Conservation (phyloP, 2,888 invertebrate species). For the Luperina testacea region DNA sequence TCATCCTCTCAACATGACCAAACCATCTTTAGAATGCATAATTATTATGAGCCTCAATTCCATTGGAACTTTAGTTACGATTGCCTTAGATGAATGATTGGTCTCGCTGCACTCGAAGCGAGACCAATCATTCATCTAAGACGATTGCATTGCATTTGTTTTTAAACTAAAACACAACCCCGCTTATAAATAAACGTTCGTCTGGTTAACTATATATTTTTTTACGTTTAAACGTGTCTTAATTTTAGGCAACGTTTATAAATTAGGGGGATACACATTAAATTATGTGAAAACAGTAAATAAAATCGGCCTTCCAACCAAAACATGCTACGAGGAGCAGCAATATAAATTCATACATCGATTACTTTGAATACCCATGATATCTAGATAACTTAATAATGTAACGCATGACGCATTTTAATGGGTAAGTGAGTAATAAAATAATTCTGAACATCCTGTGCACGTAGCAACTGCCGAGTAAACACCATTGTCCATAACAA, state of each 20-base stretch:
- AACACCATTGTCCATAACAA: not conserved
- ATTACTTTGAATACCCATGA: not conserved
- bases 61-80: too few relatives aligned
- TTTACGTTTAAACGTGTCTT: not conserved
- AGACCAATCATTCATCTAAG: too few relatives aligned
- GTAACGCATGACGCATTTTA: conserved; percentile 4
- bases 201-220: not conserved
- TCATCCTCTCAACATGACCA: not conserved
- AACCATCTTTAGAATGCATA: not conserved
- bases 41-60: too few relatives aligned
- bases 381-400: not conserved
- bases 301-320: not conserved
- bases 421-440: not conserved
- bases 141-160: not conserved
- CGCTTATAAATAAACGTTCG: not conserved
- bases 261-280: not conserved
- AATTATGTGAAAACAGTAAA: not conserved
- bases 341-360: not conserved
- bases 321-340: not conserved
- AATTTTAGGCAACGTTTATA: not conserved
- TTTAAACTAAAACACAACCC: not conserved
- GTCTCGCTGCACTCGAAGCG: too few relatives aligned
- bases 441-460: not conserved
- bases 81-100: too few relatives aligned
- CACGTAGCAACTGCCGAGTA: not conserved